These are phyloP conservation scores for Willowsia nigromaculata DNA, from an alignment of 2,888 invertebrate species.

Conservation along the genomic window DNA sequence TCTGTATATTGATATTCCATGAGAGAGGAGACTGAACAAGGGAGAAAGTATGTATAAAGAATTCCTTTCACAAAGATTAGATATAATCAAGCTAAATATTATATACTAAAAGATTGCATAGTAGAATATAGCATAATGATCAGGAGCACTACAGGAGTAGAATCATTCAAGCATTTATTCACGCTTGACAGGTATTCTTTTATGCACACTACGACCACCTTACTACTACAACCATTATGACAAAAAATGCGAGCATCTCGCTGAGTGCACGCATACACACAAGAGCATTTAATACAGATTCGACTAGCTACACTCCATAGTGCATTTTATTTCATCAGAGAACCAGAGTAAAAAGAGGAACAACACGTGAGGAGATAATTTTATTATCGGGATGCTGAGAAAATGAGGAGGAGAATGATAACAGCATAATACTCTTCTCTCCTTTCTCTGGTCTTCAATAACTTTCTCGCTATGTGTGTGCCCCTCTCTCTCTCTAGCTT, in stretches of 20 bases:
- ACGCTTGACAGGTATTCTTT: conserved; percentile 4
- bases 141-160: background rate
- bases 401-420: background rate
- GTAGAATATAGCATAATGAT: background rate
- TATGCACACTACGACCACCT: background rate
- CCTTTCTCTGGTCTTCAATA: background rate
- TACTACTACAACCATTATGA: background rate
- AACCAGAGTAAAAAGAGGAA: background rate
- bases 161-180: background rate
- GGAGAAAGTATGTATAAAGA: background rate
- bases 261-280: background rate
- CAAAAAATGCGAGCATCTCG: background rate
- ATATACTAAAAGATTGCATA: background rate
- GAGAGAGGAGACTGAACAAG: background rate
- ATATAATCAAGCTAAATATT: background rate
- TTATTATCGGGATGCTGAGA: conserved; percentile 17
- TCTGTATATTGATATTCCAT: conserved; percentile 11
- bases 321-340: background rate
- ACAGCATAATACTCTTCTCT: background rate
- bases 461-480: background rate
- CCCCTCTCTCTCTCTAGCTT: no score
- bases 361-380: conserved; percentile 10
- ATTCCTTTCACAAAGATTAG: background rate
- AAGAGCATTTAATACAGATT: background rate
- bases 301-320: background rate